Conservation (phyloP, 2,797 vertebrate species). For the Rhodeus uyekii region DNA sequence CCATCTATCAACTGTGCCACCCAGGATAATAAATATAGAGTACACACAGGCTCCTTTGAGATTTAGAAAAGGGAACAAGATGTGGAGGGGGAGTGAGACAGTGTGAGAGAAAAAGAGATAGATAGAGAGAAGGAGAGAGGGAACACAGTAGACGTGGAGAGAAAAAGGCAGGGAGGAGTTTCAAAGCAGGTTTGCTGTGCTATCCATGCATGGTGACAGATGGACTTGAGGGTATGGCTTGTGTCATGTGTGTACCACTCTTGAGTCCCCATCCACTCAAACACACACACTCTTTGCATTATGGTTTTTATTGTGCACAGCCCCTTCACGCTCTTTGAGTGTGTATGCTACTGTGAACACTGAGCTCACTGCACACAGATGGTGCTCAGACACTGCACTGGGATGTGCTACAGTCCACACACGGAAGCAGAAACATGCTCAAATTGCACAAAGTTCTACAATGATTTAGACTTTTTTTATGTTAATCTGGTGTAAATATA, state of each 20-base stretch:
- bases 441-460: neutral
- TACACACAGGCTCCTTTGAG: constrained; percentile 77
- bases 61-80: constrained; percentile 65
- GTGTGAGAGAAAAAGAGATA: constrained; percentile 53
- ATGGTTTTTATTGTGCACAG: constrained; percentile 20
- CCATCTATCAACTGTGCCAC: constrained; percentile 85
- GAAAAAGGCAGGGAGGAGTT: constrained; percentile 29
- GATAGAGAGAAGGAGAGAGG: constrained; percentile 15
- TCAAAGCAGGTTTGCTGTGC: constrained; percentile 34
- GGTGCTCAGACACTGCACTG: constrained; percentile 23
- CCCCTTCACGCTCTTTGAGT: constrained; percentile 36
- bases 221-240: constrained; percentile 43
- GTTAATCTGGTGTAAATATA: too few species aligned
- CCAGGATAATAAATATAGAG: constrained; percentile 85
- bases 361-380: constrained; percentile 31
- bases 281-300: constrained; percentile 34
- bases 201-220: constrained; percentile 44
- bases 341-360: constrained; percentile 31
- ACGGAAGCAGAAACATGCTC: neutral
- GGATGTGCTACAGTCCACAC: constrained; percentile 3
- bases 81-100: constrained; percentile 55
- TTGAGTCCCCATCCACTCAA: constrained; percentile 26
- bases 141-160: neutral
- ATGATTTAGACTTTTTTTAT: too few species aligned
- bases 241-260: constrained; percentile 36